Evolutionary conservation across 1,140 invertebrate genomes (phyloP).

Genomic region (Aphaenogaster rudis): DNA sequence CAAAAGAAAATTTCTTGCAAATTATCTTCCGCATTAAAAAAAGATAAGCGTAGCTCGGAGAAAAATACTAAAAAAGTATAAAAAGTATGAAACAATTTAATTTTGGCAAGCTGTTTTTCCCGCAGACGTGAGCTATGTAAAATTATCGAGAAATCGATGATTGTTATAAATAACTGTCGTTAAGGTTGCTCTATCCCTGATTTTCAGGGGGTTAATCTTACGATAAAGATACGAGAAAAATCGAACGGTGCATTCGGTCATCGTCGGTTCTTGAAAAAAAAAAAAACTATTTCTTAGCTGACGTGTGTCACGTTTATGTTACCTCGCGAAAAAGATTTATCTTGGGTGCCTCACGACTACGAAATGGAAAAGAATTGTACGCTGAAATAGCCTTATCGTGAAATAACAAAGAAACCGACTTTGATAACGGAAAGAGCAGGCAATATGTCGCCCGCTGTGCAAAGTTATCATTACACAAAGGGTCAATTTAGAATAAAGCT

Average conservation of each 20-base stretch:
- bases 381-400: conserved; percentile 19
- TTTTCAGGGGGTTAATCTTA: not conserved
- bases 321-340: conserved; percentile 12
- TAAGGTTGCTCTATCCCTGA: not conserved
- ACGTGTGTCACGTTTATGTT: not conserved
- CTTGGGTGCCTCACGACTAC: not conserved
- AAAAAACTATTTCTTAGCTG: not conserved
- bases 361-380: conserved; percentile 1
- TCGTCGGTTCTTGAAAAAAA: not conserved
- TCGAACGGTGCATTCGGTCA: not conserved
- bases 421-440: conserved; percentile 18
- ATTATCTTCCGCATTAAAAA: not conserved
- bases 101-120: not conserved
- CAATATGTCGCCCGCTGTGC: not conserved
- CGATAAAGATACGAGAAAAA: not conserved
- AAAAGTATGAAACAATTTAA: not conserved
- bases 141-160: conserved; percentile 38
- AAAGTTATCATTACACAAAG: conserved; percentile 18
- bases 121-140: not conserved
- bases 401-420: conserved; percentile 45
- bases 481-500: conserved; percentile 39
- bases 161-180: conserved; percentile 25
- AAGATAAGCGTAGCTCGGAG: not conserved
- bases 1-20: not conserved
- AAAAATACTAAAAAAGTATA: not conserved